Base-by-base conservation (phyloP, 2,797 vertebrate genomes). In the Crenuchus spilurus region DNA sequence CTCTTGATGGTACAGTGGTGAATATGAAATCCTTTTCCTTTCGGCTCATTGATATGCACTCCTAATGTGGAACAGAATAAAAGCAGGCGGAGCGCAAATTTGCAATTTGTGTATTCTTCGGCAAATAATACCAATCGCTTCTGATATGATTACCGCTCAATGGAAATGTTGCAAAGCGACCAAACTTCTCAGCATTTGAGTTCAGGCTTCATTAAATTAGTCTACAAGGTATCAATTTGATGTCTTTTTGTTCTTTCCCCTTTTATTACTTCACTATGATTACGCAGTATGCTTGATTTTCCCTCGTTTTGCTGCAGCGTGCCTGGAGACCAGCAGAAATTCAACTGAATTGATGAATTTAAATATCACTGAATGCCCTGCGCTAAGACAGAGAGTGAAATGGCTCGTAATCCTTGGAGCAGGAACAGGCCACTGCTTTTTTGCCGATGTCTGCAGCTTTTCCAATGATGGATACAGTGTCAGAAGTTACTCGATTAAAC, bases 401-500 rank as follows among this genome's bases (percentile, higher is more conserved):
- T 66, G 67, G 75, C 70, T 71, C 2, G 46, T 74, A 83, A 75
- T 77, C 66, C 70, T 66, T 48, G 58, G 31, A 75, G 66, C n/a
- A 31, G 49, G 68, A 81, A 73, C 72, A 79, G 68, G 63, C 65
- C 42, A 63, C 37, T 46, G 64, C 49, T 71, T 90, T 93, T 90
- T 77, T 91, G 92, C 91, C 74, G 85, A 91, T 79, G 86, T 86
- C 77, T 81, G 89, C 89, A 91, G 86, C 86, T 92, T 92, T 90
- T 83, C 66, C 8, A 24, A 83, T 94, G 92, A 94, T 94, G 89
- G 89, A 93, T 93, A 88, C 75, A 60, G 83, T 87, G 84, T 86
- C 86, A 91, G 82, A 89, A 91, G 87, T 91, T 89, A 87, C 90
- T 92, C 88, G 83, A 93, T 93, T 93, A 92, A 91, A 87, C 80